phyloP scores from a whole-genome alignment of 23 tunicate species.

The Ascidia mentula region DNA sequence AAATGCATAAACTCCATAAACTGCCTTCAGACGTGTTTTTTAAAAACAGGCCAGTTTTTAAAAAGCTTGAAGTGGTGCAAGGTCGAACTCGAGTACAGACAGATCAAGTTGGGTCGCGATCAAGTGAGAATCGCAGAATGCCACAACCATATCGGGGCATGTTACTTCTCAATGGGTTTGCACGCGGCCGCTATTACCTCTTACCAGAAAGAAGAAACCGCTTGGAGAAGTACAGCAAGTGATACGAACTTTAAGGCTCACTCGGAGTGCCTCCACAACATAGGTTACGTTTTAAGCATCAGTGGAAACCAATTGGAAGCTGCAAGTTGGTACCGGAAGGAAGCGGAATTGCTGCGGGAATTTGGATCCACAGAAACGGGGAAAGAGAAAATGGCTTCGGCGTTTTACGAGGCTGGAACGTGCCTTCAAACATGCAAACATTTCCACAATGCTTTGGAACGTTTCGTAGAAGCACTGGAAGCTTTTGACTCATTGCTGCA shows the following conservation, averaged over 20 bases:
- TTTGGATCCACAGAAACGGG: background rate
- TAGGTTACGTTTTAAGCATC: background rate
- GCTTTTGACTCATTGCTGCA: too few species aligned
- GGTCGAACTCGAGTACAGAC: background rate
- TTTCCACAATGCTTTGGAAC: background rate
- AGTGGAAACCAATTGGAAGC: background rate
- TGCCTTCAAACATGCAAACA: background rate
- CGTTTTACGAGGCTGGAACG: background rate
- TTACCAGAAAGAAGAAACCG: background rate
- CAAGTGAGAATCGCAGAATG: background rate
- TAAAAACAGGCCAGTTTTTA: background rate
- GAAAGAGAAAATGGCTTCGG: background rate
- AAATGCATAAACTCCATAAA: too few species aligned
- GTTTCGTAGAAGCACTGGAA: background rate
- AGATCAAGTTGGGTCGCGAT: background rate
- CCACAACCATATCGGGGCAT: background rate
- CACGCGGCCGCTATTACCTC: background rate
- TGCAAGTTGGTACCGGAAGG: background rate
- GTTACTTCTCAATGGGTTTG: background rate
- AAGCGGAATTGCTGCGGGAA: background rate
- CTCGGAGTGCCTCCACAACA: background rate
- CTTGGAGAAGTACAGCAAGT: background rate
- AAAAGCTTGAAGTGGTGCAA: background rate
- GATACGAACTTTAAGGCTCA: background rate
- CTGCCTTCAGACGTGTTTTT: background rate